These are phyloP conservation scores for Syngnathus typhle DNA, from an alignment of 2,113 vertebrate genomes.

Conservation along the genomic window DNA sequence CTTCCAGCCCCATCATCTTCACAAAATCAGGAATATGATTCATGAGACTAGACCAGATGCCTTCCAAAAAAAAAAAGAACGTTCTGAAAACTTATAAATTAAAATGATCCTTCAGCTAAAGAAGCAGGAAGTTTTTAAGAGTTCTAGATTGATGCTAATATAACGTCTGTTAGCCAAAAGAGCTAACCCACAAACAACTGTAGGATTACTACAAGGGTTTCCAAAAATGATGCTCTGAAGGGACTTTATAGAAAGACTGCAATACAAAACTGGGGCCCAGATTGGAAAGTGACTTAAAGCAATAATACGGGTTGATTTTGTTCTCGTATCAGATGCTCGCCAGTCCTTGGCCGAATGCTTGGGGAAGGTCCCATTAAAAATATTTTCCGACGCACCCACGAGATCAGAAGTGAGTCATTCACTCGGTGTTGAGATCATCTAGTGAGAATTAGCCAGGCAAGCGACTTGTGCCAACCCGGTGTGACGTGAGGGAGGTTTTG, in stretches of 20 bases:
- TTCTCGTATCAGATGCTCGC: slow-evolving; percentile 48
- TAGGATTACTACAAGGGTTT: too few species aligned
- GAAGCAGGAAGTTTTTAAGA: too few species aligned
- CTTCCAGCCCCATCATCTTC: slow-evolving; percentile 3
- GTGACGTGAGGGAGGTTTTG: slow-evolving; percentile 10
- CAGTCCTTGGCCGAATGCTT: slow-evolving; percentile 44
- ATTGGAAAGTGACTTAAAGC: background rate
- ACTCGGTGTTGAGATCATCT: slow-evolving; percentile 65
- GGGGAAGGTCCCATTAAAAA: slow-evolving; percentile 57
- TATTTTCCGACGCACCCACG: slow-evolving; percentile 58
- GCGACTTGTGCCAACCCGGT: slow-evolving; percentile 27
- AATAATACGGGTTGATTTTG: too few species aligned
- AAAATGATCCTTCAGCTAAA: too few species aligned
- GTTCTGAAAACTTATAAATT: too few species aligned
- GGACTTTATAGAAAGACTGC: too few species aligned
- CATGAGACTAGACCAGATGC: background rate
- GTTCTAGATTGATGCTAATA: too few species aligned
- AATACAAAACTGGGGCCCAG: background rate
- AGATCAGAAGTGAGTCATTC: slow-evolving; percentile 60
- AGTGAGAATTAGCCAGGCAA: slow-evolving; percentile 39
- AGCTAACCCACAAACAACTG: too few species aligned
- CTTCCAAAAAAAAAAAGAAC: too few species aligned
- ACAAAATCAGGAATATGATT: background rate
- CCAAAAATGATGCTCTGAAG: too few species aligned
- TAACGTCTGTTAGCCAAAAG: too few species aligned